A percentile compares a stretch with the other conserved stretches of the same genome.
phyloP scores from a whole-genome alignment of 2,888 invertebrate species.

The Andricus curvator region DNA sequence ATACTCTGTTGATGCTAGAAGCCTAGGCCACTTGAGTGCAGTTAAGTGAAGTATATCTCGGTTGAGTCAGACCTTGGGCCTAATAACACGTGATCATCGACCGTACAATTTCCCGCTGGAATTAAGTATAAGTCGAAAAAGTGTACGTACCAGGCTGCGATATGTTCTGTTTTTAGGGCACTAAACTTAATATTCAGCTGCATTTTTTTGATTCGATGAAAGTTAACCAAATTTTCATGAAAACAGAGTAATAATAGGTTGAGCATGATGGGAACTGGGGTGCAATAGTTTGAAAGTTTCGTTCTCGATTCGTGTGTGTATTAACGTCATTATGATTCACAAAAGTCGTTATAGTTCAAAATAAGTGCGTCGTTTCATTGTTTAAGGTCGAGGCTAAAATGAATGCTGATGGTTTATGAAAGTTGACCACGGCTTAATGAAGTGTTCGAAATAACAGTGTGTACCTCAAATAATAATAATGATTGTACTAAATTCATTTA shows the following conservation, averaged over 20 bases:
- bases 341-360: slow-evolving; percentile 31
- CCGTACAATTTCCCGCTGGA: not conserved
- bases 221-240: not conserved
- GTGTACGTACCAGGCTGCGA: not conserved
- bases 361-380: slow-evolving; percentile 29
- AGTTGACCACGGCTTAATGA: not conserved
- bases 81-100: slow-evolving; percentile 26
- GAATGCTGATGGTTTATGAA: slow-evolving; percentile 29
- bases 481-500: not conserved
- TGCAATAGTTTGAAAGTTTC: slow-evolving; percentile 23
- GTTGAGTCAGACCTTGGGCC: slow-evolving; percentile 20
- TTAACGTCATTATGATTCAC: slow-evolving; percentile 12
- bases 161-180: not conserved
- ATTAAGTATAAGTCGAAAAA: slow-evolving; percentile 15
- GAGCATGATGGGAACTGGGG: slow-evolving; percentile 26
- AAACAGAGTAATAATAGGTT: slow-evolving; percentile 14
- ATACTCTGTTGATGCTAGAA: not conserved
- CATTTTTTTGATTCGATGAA: no score
- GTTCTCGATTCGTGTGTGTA: slow-evolving; percentile 23
- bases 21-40: not conserved
- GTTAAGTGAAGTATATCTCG: slow-evolving; percentile 17
- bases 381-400: slow-evolving; percentile 14
- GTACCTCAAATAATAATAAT: not conserved
- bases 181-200: not conserved
- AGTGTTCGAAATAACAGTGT: not conserved